These are phyloP conservation scores for Colostygia pectinataria DNA, from an alignment of 2,888 invertebrate genomes.

Conservation along the genomic window DNA sequence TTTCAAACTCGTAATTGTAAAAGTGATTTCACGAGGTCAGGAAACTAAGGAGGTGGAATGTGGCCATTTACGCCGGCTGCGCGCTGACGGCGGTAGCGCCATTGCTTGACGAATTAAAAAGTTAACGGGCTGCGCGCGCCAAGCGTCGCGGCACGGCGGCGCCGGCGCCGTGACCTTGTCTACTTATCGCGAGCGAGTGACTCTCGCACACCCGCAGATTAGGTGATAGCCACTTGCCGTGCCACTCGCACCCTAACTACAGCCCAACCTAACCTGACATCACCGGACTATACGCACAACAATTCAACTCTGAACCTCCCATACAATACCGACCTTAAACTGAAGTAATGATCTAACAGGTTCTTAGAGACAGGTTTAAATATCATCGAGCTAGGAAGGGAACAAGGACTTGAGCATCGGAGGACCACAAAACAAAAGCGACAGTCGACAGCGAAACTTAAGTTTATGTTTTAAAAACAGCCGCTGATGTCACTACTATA, in stretches of 20 bases:
- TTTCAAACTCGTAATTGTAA: constrained; percentile 28
- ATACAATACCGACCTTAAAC: neutral
- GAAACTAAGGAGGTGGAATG: constrained; percentile 35
- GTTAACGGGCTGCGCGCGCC: constrained; percentile 72
- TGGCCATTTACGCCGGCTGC: constrained; percentile 58
- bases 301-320: neutral
- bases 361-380: constrained; percentile 17
- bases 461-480: constrained; percentile 56
- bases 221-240: constrained; percentile 57
- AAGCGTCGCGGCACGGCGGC: constrained; percentile 68
- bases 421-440: constrained; percentile 37
- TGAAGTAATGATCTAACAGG: constrained; percentile 13
- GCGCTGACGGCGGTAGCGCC: constrained; percentile 55
- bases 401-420: constrained; percentile 6
- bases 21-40: constrained; percentile 36
- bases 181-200: constrained; percentile 76
- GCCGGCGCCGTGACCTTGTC: constrained; percentile 80
- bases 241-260: constrained; percentile 33
- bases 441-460: constrained; percentile 51
- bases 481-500: constrained; percentile 70
- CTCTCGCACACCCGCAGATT: constrained; percentile 69
- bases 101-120: constrained; percentile 76
- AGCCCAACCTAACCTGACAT: constrained; percentile 9
- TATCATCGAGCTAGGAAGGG: constrained; percentile 8
- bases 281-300: neutral